phyloP scores from a whole-genome alignment of 2,113 vertebrate genomes.

The Podilymbus podiceps region DNA sequence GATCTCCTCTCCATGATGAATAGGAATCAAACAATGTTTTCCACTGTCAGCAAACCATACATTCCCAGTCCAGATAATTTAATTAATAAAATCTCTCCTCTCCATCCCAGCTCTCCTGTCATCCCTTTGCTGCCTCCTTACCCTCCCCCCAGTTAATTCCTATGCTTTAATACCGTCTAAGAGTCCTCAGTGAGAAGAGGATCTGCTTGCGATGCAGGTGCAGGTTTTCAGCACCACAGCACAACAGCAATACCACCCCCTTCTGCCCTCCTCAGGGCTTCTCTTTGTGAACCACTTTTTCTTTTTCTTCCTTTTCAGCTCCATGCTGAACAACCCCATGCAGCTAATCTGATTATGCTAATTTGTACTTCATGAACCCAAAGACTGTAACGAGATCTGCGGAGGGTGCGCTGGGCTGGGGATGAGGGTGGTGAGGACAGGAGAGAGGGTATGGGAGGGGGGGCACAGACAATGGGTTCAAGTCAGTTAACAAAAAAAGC shows the following conservation, averaged over 20 bases:
- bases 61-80: constrained; percentile 66
- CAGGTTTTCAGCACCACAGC: constrained; percentile 78
- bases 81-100: constrained; percentile 62
- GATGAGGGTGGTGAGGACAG: constrained; percentile 17
- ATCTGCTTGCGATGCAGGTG: constrained; percentile 84
- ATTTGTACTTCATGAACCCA: constrained; percentile 97
- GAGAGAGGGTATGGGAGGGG: not conserved
- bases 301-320: constrained; percentile 78
- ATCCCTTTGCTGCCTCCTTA: constrained; percentile 8
- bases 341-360: constrained; percentile 98
- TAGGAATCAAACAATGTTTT: constrained; percentile 76
- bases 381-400: constrained; percentile 78
- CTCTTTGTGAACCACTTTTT: constrained; percentile 89
- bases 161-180: constrained; percentile 79
- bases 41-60: constrained; percentile 57
- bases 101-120: not conserved
- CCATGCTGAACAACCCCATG: constrained; percentile 75
- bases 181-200: constrained; percentile 80
- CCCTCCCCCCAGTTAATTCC: constrained; percentile 55
- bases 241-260: constrained; percentile 56
- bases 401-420: constrained; percentile 51
- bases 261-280: constrained; percentile 70
- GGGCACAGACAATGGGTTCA: constrained; percentile 44
- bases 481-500: constrained; percentile 71
- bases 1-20: constrained; percentile 81